Evolutionary conservation across 2,113 vertebrate genomes (phyloP), one percentile per base, ranked within the genome.

Genomic region (Cricetomys ansorgei): DNA sequence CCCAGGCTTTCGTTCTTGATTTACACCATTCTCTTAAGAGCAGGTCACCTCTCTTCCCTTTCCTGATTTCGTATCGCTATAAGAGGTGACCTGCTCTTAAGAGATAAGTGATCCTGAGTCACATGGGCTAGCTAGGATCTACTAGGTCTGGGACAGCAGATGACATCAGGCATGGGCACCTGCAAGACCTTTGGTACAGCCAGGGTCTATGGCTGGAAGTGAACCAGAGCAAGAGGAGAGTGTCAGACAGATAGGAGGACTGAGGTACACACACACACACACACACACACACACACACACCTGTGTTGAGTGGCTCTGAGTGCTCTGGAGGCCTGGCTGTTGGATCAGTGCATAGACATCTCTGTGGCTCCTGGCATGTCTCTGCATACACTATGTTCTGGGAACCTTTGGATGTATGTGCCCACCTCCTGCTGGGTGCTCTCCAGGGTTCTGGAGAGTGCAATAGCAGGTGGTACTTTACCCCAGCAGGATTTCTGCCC

Each of bases 91-190:
- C n/a, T n/a, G n/a, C n/a, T n/a, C n/a, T n/a, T n/a, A n/a, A n/a
- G n/a, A n/a, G n/a, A n/a, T n/a, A n/a, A n/a, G n/a, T n/a, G n/a
- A n/a, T 94, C 88, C 48, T 83, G 72, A 65, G 16, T 81, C 55
- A 19, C 19, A 17, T 73, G 62, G 85, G 69, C 8, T 8, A 50
- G 50, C 75, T 50, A 57, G 34, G 72, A 43, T 43, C 65, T 88
- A 75, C 50, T 53, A 84, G 53, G 70, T 72, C 94, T 90, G 80
- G 94, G 76, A 93, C 80, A 92, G 83, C 92, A 98, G 94, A 94
- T 97, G 89, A 89, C 76, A 69, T 53, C 8, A n/a, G 67, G 53
- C 43, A 27, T 77, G 48, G 73, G 73, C 29, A 45, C 57, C 48
- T 31, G 59, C n/a, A 86, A 72, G 91, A 76, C 16, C 2, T 23